phyloP scores from a whole-genome alignment of 2,113 vertebrate genomes.

The Sarotherodon lohbergeri region DNA sequence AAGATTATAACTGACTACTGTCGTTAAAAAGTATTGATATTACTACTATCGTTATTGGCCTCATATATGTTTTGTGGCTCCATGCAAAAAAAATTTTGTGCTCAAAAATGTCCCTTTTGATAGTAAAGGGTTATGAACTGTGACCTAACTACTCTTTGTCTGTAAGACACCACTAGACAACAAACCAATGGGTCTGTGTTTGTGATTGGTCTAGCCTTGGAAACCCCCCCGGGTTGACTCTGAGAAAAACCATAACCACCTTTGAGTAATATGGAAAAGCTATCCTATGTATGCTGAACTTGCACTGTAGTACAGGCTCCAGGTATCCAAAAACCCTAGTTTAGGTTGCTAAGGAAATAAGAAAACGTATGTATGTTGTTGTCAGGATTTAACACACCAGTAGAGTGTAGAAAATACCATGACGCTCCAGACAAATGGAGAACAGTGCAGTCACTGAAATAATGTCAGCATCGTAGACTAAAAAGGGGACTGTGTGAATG shows the following conservation, averaged over 20 bases:
- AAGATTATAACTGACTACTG: background rate
- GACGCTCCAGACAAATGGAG: background rate
- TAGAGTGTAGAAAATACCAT: constrained; percentile 20
- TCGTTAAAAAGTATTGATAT: background rate
- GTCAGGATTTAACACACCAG: background rate
- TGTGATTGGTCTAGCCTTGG: background rate
- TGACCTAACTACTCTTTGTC: background rate
- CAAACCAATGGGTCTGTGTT: background rate
- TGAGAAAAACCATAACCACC: background rate
- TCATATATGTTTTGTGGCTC: background rate
- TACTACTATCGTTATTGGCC: rapidly evolving
- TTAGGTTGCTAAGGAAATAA: background rate
- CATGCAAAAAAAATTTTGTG: background rate
- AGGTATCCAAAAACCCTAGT: rapidly evolving
- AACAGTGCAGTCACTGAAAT: background rate
- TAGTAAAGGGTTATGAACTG: background rate
- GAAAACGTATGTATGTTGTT: background rate
- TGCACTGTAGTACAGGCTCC: background rate
- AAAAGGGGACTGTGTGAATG: constrained; percentile 4
- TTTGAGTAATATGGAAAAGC: background rate
- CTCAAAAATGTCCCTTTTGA: background rate
- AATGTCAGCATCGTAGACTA: background rate
- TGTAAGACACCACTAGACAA: rapidly evolving
- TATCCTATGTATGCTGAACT: background rate
- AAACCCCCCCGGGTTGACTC: background rate